Evolutionary conservation across 2,113 vertebrate species (phyloP).

Genomic region (Amblyopsis rosae): DNA sequence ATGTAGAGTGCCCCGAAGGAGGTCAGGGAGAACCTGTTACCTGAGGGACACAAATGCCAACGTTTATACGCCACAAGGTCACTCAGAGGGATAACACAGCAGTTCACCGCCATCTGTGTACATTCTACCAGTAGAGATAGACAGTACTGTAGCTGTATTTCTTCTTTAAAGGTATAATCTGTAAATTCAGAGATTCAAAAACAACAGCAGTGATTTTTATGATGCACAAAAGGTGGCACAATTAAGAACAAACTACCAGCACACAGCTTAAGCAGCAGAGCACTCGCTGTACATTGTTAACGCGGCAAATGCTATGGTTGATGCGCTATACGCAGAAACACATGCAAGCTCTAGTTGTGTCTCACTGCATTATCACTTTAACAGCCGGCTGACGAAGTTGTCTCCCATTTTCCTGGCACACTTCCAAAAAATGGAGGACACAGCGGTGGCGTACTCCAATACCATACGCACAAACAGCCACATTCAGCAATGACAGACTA

Average conservation of each 20-base stretch:
- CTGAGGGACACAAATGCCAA: conserved; percentile 73
- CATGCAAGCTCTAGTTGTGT: conserved; percentile 33
- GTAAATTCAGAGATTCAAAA: no score
- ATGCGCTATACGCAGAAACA: neutral
- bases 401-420: conserved; percentile 49
- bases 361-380: conserved; percentile 51
- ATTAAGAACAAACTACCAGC: no score
- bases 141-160: no score
- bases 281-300: no score
- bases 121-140: neutral
- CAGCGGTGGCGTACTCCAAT: conserved; percentile 51
- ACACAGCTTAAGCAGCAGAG: no score
- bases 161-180: no score
- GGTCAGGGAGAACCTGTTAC: conserved; percentile 95
- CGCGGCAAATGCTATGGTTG: no score
- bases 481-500: conserved; percentile 7
- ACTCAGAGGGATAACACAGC: neutral
- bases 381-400: conserved; percentile 61
- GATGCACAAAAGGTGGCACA: no score
- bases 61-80: neutral
- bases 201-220: no score
- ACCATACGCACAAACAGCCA: conserved; percentile 15
- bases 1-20: conserved; percentile 96
- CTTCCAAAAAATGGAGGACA: conserved; percentile 62
- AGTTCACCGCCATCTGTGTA: neutral